Percentiles rank a stretch among this genome's conserved stretches.
phyloP scores from a whole-genome alignment of 2,888 invertebrate genomes.

The Phalera bucephala region DNA sequence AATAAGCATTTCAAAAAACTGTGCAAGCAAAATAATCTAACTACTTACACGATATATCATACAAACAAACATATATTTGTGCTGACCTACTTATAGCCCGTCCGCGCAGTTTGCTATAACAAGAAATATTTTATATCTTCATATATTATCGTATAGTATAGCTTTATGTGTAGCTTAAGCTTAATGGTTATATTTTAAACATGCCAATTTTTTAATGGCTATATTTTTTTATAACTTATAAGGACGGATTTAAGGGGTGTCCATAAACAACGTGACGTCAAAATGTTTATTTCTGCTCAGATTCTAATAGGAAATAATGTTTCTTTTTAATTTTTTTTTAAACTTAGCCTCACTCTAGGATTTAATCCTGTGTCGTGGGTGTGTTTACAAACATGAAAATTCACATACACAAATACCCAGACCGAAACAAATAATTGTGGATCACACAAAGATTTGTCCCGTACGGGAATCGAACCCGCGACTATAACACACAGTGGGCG shows the following conservation, averaged over 20 bases:
- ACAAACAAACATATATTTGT: slow-evolving; percentile 52
- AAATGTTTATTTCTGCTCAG: neutral
- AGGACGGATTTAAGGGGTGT: slow-evolving; percentile 12
- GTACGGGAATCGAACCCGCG: too few species aligned
- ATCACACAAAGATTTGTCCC: too few species aligned
- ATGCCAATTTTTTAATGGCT: neutral
- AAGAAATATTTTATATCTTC: slow-evolving; percentile 50
- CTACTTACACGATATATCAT: slow-evolving; percentile 43
- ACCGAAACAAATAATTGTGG: too few species aligned
- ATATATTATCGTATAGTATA: slow-evolving; percentile 33
- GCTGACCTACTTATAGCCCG: slow-evolving; percentile 91
- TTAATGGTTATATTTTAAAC: slow-evolving; percentile 7
- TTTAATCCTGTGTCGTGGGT: too few species aligned
- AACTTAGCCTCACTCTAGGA: too few species aligned
- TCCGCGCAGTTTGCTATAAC: slow-evolving; percentile 91
- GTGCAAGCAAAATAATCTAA: slow-evolving; percentile 34
- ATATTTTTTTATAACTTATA: neutral
- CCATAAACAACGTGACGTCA: slow-evolving; percentile 13
- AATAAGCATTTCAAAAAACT: slow-evolving; percentile 12
- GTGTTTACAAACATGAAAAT: too few species aligned
- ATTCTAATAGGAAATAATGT: too few species aligned
- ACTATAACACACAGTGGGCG: too few species aligned
- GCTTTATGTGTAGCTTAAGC: slow-evolving; percentile 27
- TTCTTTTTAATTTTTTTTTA: too few species aligned
- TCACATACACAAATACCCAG: too few species aligned